Evolutionary conservation across 2,113 vertebrate genomes (phyloP), one percentile per base, ranked within the genome.

Genomic region (Channa maculata): DNA sequence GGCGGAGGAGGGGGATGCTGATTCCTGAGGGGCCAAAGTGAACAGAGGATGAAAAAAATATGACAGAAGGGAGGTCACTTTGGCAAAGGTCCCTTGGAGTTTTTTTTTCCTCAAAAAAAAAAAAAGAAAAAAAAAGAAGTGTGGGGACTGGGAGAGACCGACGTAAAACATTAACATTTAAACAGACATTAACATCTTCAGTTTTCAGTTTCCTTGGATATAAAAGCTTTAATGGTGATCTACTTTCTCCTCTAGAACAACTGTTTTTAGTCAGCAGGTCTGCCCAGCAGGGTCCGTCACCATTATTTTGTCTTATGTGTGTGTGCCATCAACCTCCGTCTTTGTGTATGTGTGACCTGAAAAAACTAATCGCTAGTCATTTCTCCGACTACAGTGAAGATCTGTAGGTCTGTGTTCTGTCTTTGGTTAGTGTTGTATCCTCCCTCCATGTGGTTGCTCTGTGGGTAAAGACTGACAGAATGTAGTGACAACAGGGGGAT

Each of bases 361-460:
- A 54, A 80, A 34, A 68, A 49, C 14, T 68, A 48, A 65, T 15
- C 75, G 52, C 55, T 71, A 72, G 14, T 39, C 14, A 46, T 36
- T n/a, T 52, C 33, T 34, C 66, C 15, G 62, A 50, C 66, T 54
- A 68, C 75, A 84, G 77, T 77, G 63, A 50, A 70, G 36, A 59
- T 71, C 39, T 71, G 64, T 75, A 74, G 50, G 38, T 83, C 63
- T 53, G 50, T 52, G 52, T 73, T 62, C 75, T 51, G 57, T 94
- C 93, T 94, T 94, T 94, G 93, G 93, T 93, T 92, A 90, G 85
- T 85, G 87, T 90, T 90, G 76, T 34, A 67, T 66, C 65, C 65
- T 57, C 58, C 60, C 49, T 59, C 57, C 69, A 51, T 53, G 57
- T 45, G 66, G 24, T 9, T 8, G 63, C 58, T 59, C 57, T 55